Evolutionary conservation across 2,888 invertebrate species (phyloP).

Genomic region (Omphaloscelis lunosa): DNA sequence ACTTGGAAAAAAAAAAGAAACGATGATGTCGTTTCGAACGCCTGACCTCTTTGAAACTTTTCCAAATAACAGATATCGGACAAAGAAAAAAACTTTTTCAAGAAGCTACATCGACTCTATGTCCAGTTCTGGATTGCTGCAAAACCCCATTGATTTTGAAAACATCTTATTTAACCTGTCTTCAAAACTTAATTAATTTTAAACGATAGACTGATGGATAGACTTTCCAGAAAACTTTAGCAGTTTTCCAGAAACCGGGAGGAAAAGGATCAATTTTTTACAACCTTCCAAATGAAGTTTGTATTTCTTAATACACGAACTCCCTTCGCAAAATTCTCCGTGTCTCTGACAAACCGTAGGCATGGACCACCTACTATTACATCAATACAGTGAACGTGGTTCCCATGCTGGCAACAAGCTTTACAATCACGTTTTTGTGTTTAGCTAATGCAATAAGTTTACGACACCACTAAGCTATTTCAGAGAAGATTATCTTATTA

Average conservation of each 20-base stretch:
- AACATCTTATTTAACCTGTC: neutral
- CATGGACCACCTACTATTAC: constrained; percentile 70
- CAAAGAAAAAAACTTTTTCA: neutral
- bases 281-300: neutral
- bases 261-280: no score
- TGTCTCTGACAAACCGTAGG: constrained; percentile 19
- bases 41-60: neutral
- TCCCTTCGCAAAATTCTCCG: neutral
- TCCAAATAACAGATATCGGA: neutral
- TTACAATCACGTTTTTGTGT: constrained; percentile 72
- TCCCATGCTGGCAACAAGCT: constrained; percentile 71
- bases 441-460: constrained; percentile 64
- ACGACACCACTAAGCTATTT: constrained; percentile 36
- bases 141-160: neutral
- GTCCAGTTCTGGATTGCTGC: neutral
- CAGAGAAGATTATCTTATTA: constrained; percentile 54
- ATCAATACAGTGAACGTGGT: constrained; percentile 75
- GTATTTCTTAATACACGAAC: neutral
- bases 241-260: neutral
- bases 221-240: neutral
- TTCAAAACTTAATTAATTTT: neutral
- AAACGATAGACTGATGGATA: neutral
- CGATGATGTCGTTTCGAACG: neutral
- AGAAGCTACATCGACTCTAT: neutral
- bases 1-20: no score